These are phyloP conservation scores for Pelobates cultripes DNA, from an alignment of 2,797 vertebrate species.

Conservation along the genomic window DNA sequence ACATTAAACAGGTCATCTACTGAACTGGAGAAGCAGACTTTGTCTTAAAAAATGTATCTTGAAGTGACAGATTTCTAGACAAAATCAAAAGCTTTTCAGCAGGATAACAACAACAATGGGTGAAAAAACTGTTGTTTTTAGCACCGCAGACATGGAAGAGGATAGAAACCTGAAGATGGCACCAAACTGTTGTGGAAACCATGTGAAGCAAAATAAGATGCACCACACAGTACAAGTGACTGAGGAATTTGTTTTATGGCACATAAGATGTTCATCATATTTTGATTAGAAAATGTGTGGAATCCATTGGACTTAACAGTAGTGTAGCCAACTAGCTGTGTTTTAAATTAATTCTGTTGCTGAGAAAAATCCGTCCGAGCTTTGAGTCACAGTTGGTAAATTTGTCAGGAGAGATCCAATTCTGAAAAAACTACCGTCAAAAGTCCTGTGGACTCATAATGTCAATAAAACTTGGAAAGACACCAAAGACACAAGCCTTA, in stretches of 20 bases:
- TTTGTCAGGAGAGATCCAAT: slow-evolving; percentile 14
- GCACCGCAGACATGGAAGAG: slow-evolving; percentile 43
- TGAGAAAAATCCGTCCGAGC: slow-evolving; percentile 21
- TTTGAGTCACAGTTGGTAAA: slow-evolving; percentile 15
- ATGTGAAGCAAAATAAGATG: slow-evolving; percentile 21
- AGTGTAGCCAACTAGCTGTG: slow-evolving; percentile 39
- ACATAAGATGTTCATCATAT: slow-evolving; percentile 10
- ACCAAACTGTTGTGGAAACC: slow-evolving; percentile 39
- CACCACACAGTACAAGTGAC: slow-evolving; percentile 19
- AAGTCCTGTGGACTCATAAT: not conserved
- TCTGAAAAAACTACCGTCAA: not conserved
- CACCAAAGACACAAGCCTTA: not conserved
- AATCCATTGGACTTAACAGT: slow-evolving; percentile 32
- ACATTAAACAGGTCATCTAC: slow-evolving; percentile 86
- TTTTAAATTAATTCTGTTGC: slow-evolving; percentile 45
- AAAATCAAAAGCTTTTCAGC: slow-evolving; percentile 69
- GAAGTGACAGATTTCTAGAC: slow-evolving; percentile 75
- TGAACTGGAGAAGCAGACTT: slow-evolving; percentile 79
- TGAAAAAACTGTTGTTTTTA: slow-evolving; percentile 63
- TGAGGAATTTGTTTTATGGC: slow-evolving; percentile 13
- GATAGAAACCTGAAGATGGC: slow-evolving; percentile 57
- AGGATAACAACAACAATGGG: slow-evolving; percentile 64
- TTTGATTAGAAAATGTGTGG: slow-evolving; percentile 44
- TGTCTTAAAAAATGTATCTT: slow-evolving; percentile 74
- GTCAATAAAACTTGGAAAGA: slow-evolving; percentile 1